Evolutionary conservation across 2,797 vertebrate species (phyloP).

Genomic region (Crenichthys baileyi): DNA sequence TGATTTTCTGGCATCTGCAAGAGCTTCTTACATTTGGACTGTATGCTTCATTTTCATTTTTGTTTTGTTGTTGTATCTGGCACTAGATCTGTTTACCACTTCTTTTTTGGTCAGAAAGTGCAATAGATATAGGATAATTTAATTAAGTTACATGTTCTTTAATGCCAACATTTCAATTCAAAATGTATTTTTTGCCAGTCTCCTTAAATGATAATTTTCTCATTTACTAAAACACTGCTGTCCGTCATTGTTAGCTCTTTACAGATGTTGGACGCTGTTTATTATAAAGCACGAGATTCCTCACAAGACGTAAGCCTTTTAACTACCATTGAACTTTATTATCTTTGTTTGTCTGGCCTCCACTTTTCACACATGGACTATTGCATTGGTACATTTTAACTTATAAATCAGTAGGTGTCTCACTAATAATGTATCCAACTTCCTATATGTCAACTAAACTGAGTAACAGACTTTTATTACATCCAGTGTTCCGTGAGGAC

Average conservation of each 20-base stretch:
- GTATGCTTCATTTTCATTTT: not conserved
- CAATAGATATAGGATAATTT: not conserved
- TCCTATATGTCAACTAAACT: not conserved
- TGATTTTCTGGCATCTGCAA: too few species aligned
- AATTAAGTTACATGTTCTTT: not conserved
- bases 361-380: not conserved
- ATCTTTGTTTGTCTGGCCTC: not conserved
- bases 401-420: not conserved
- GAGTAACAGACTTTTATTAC: not conserved
- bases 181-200: not conserved
- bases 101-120: not conserved
- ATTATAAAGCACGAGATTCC: not conserved
- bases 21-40: not conserved
- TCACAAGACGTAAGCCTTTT: not conserved
- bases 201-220: not conserved
- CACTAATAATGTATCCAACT: not conserved
- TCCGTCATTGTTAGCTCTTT: not conserved
- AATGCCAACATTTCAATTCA: not conserved
- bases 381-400: not conserved
- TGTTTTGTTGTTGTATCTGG: not conserved
- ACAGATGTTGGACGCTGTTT: too few species aligned
- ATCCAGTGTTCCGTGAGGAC: not conserved
- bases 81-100: not conserved
- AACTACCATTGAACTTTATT: too few species aligned
- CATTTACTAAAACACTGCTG: not conserved